These are phyloP conservation scores for Parelbella ahira DNA, from an alignment of 2,888 invertebrate genomes.

Conservation along the genomic window DNA sequence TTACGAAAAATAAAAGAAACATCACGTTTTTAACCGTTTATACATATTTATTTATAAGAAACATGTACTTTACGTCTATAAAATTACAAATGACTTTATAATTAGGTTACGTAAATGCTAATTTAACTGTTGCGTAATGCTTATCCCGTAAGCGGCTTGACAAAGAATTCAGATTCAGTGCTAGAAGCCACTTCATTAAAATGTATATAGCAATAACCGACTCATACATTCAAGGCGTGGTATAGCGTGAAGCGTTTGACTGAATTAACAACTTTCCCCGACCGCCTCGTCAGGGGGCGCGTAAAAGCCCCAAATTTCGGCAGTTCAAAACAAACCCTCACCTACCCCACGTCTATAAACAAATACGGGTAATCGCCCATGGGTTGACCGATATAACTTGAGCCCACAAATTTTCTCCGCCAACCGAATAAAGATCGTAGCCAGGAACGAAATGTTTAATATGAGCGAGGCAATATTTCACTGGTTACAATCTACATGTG, in stretches of 20 bases:
- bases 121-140: too few species aligned
- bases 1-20: too few species aligned
- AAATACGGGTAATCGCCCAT: constrained; percentile 28
- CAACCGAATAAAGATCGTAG: constrained; percentile 22
- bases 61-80: too few species aligned
- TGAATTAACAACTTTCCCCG: constrained; percentile 25
- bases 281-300: constrained; percentile 20
- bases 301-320: constrained; percentile 30
- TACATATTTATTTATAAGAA: too few species aligned
- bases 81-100: too few species aligned
- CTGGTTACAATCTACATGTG: constrained; percentile 43
- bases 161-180: too few species aligned
- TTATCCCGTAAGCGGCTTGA: too few species aligned
- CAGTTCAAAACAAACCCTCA: constrained; percentile 38
- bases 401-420: constrained; percentile 26
- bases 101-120: too few species aligned
- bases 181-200: constrained; percentile 14
- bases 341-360: constrained; percentile 32
- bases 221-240: constrained; percentile 15
- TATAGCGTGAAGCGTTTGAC: constrained; percentile 21
- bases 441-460: constrained; percentile 30
- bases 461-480: constrained; percentile 43
- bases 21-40: too few species aligned
- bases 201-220: constrained; percentile 14
- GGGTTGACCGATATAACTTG: constrained; percentile 28